A percentile compares a stretch with the other conserved stretches of the same genome.
These are phyloP conservation scores for Glossophaga mutica DNA, from an alignment of 2,797 vertebrate species.

Conservation along the genomic window DNA sequence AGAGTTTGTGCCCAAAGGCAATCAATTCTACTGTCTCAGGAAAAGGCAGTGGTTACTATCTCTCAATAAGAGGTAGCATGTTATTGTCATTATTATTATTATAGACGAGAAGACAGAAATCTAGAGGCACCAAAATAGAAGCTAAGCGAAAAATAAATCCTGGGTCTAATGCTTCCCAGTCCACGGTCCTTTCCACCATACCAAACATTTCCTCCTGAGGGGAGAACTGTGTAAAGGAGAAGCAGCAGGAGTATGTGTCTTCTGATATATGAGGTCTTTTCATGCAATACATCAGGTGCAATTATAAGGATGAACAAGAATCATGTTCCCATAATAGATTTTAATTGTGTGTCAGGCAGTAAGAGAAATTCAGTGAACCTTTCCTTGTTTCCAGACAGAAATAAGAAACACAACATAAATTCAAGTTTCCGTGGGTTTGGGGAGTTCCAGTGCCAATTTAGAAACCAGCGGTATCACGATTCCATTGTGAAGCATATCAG, in stretches of 20 bases:
- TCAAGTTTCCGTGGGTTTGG: background rate
- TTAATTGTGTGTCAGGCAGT: background rate
- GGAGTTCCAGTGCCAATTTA: background rate
- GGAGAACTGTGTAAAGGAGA: background rate
- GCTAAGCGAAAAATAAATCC: conserved; percentile 39
- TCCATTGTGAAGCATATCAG: background rate
- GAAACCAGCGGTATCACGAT: background rate
- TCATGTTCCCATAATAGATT: background rate
- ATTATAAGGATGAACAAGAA: background rate
- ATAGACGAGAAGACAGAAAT: conserved; percentile 31
- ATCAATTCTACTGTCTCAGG: background rate
- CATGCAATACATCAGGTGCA: background rate
- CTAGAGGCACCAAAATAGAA: conserved; percentile 34
- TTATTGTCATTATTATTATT: conserved; percentile 31
- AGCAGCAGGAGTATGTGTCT: background rate
- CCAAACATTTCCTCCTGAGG: background rate
- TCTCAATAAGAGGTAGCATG: background rate
- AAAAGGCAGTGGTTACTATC: background rate
- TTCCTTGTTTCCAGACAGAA: background rate
- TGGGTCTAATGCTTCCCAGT: background rate
- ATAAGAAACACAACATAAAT: background rate
- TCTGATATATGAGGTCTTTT: background rate
- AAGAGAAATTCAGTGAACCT: background rate
- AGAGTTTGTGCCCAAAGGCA: background rate
- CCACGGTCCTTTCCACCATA: background rate